These are phyloP conservation scores for Drosophila lutescens DNA, from an alignment of 2,888 invertebrate species.

Conservation along the genomic window DNA sequence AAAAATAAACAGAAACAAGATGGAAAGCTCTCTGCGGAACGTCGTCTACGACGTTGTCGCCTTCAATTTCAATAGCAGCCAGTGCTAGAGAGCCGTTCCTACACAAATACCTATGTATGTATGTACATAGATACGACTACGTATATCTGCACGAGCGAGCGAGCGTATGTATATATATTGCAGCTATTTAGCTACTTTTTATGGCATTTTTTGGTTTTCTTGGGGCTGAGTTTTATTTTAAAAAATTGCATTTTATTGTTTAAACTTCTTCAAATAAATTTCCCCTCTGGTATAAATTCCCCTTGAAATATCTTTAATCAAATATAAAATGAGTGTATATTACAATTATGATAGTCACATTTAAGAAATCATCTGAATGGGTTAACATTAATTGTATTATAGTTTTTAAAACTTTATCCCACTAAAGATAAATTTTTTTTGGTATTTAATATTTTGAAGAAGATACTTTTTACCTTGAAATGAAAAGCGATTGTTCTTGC, in stretches of 20 bases:
- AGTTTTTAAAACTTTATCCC: too few relatives aligned
- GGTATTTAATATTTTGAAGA: too few relatives aligned
- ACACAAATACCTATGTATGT: conserved; percentile 17
- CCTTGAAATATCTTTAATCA: too few relatives aligned
- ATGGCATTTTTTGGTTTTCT: conserved; percentile 38
- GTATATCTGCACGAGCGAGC: conserved; percentile 10
- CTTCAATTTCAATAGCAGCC: conserved; percentile 75
- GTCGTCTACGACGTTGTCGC: conserved; percentile 53
- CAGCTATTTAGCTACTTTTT: conserved; percentile 61
- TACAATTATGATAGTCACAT: not conserved
- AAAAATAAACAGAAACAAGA: conserved; percentile 60
- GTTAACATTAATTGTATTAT: too few relatives aligned
- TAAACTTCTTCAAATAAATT: conserved; percentile 2
- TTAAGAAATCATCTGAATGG: too few relatives aligned
- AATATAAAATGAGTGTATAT: not conserved
- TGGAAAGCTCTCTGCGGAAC: conserved; percentile 59
- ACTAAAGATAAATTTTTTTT: too few relatives aligned
- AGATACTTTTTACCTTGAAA: too few relatives aligned
- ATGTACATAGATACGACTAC: conserved; percentile 26
- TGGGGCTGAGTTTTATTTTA: conserved; percentile 12
- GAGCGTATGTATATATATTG: conserved; percentile 17
- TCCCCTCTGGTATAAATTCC: too few relatives aligned
- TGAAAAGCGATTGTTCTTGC: too few relatives aligned
- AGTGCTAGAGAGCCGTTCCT: conserved; percentile 56
- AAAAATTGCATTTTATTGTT: conserved; percentile 30